Percentiles rank a stretch among this genome's conserved stretches.
Evolutionary conservation across 2,113 vertebrate species (phyloP).

Genomic region (Beaufortia kweichowensis): DNA sequence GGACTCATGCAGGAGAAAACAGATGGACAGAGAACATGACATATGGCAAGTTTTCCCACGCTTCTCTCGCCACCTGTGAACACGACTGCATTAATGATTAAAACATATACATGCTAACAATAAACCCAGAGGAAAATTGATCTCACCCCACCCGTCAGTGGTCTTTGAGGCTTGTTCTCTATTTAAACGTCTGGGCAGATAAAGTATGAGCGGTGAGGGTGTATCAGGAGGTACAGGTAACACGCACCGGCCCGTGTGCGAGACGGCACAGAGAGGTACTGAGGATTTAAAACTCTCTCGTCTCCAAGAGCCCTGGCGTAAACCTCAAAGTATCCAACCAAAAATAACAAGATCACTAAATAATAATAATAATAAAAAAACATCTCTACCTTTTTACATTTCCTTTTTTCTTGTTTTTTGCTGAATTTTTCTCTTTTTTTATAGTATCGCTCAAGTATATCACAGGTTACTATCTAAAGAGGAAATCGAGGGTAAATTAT

Average conservation of each 20-base stretch:
- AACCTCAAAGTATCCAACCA: conserved; percentile 60
- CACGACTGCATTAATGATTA: neutral
- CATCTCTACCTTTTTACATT: conserved; percentile 56
- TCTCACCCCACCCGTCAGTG: neutral
- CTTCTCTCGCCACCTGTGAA: neutral
- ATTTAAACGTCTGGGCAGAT: conserved; percentile 4
- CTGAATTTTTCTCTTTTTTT: conserved; percentile 66
- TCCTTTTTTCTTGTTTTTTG: conserved; percentile 67
- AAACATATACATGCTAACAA: conserved; percentile 32
- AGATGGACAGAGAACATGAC: neutral
- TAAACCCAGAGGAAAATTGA: conserved; percentile 7
- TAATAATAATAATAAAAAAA: conserved; percentile 14
- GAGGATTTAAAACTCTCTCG: too few relatives aligned
- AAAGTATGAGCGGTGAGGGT: conserved; percentile 55
- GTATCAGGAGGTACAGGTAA: conserved; percentile 60
- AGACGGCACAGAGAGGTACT: too few relatives aligned
- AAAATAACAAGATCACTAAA: conserved; percentile 65
- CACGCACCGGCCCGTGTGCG: conserved; percentile 61
- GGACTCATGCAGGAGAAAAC: conserved; percentile 3
- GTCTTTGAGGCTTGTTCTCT: conserved; percentile 17
- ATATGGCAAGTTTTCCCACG: conserved; percentile 1
- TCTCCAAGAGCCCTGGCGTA: too few relatives aligned
- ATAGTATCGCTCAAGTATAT: conserved; percentile 65
- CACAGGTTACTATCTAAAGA: conserved; percentile 70
- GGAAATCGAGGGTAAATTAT: conserved; percentile 68